Conservation (phyloP, 2,797 vertebrate genomes). For the Ptychobarbus kaznakovi region DNA sequence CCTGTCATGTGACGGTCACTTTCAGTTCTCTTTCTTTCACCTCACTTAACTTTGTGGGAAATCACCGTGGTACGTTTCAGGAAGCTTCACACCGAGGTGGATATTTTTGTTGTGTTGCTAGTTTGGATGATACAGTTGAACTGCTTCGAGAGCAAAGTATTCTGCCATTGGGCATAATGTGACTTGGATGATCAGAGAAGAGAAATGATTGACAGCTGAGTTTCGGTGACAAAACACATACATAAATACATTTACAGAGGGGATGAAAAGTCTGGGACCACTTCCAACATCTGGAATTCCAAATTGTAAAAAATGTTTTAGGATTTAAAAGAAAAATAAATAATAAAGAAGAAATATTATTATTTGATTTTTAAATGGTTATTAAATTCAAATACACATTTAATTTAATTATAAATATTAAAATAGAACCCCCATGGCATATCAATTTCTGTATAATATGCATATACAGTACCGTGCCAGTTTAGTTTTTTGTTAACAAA, state of each 20-base stretch:
- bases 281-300: neutral
- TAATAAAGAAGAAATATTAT: too few species aligned
- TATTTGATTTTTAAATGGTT: too few species aligned
- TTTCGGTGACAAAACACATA: neutral
- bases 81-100: conserved; percentile 16
- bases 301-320: neutral
- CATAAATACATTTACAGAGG: neutral
- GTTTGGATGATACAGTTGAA: neutral
- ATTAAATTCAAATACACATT: too few species aligned
- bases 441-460: neutral
- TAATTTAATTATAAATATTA: neutral
- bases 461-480: neutral
- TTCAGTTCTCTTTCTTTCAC: conserved; percentile 57
- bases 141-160: neutral
- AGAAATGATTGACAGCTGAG: neutral
- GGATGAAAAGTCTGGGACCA: neutral
- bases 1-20: conserved; percentile 52
- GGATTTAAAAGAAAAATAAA: neutral
- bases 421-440: neutral
- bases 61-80: conserved; percentile 50
- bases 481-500: neutral
- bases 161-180: too few species aligned
- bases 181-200: neutral
- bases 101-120: neutral
- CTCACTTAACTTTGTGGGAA: conserved; percentile 47